These are phyloP conservation scores for Mycetomoellerius zeteki DNA, from an alignment of 1,140 invertebrate genomes.

Conservation along the genomic window DNA sequence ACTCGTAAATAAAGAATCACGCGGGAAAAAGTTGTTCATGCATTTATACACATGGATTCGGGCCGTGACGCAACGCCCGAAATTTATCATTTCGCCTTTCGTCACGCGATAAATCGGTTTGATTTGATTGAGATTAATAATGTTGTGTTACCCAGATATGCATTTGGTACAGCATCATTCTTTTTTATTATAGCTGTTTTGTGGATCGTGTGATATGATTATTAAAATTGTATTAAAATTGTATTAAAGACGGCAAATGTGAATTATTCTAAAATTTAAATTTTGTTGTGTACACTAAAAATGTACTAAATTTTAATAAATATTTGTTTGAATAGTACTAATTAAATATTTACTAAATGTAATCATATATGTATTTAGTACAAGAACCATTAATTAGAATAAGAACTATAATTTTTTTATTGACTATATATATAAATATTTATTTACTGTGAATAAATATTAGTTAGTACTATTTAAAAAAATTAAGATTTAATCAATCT, in stretches of 20 bases:
- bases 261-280: constrained; percentile 42
- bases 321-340: too few relatives aligned
- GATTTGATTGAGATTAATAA: constrained; percentile 33
- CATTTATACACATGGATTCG: neutral
- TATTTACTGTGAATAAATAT: too few relatives aligned
- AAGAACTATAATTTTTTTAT: too few relatives aligned
- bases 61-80: neutral
- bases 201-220: neutral
- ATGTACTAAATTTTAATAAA: too few relatives aligned
- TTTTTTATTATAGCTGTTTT: neutral
- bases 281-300: neutral
- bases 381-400: too few relatives aligned
- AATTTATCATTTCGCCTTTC: constrained; percentile 11
- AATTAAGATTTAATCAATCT: too few relatives aligned
- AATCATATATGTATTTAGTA: too few relatives aligned
- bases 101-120: constrained; percentile 10
- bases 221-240: constrained; percentile 28
- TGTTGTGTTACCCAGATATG: neutral
- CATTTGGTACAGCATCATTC: neutral
- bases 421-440: too few relatives aligned
- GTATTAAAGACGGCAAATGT: neutral
- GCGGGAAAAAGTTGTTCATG: neutral
- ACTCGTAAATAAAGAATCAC: constrained; percentile 8
- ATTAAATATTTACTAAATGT: too few relatives aligned
- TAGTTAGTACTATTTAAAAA: too few relatives aligned